Base-by-base conservation (phyloP, 2,888 invertebrate species). In the Amphimallon solstitiale region DNA sequence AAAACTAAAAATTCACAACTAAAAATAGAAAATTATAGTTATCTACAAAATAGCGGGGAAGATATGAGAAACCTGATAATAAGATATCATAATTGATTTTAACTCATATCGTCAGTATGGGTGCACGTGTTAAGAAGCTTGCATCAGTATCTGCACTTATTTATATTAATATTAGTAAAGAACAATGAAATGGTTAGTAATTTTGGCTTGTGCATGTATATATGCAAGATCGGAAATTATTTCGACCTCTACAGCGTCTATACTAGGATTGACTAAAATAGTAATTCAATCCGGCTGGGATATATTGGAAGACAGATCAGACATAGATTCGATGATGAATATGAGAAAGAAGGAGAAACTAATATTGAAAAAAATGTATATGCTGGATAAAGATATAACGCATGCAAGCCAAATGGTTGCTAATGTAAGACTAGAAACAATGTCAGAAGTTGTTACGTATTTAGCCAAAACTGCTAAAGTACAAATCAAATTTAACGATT, bases 401-500 rank as follows among this genome's bases (percentile, higher is more conserved):
- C 19, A 43, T 6, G 51, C 40, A 15, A 52, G 49, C 10, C 46
- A 64, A 12, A 5, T 37, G 56, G 23, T 46, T 2, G 37, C 17
- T 10, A 37, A 29, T 23, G 29, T 51, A 4, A 60, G 54, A 21
- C 15, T 40, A 12, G 49, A 72, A 14, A 75, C 77, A 2, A 71
- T 79, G 43, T 68, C 72, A 23, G 68, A 68, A 23, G 68, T 83
- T n/a, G 72, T 81, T 45, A 73, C 73, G 12, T 73, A 70, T 29
- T 71, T 82, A 1, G 80, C 81, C 2, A 76, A 84, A 54, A 84
- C 85, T 67, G 81, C 87, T 2, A 82, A 86, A 67, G 77, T 91
- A 40, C 88, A 90, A 74, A 74, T 88, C 38, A 84, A 86, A 52
- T 79, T 92, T 70, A 86, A 88, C 74, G 87, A 89, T 70, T 84